Evolutionary conservation across 2,113 vertebrate genomes (phyloP), one percentile per base, ranked within the genome.

Genomic region (Rhipidura dahli): DNA sequence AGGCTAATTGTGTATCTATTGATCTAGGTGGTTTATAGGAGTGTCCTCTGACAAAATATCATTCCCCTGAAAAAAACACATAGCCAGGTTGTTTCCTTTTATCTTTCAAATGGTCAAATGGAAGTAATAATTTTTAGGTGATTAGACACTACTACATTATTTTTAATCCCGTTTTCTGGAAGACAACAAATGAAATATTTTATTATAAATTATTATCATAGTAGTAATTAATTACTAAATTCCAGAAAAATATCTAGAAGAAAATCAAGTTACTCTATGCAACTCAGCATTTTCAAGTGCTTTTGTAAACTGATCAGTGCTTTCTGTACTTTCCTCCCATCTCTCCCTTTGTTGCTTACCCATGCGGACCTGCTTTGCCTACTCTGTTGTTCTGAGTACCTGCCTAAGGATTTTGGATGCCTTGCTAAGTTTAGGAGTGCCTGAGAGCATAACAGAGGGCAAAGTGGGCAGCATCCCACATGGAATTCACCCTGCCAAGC

Each of bases 361-460:
- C 11, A 2, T 9, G 20, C 3, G 16, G 33, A 12, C 18, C 35
- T n/a, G 33, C 45, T 66, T 81, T 44, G 21, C 60, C 23, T 22
- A 10, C 8, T 47, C 39, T 28, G 4, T 35, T 9, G 1, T 33
- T 75, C 26, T 7, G 1, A 22, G 44, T 39, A 47, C 53, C 60
- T 47, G 51, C 80, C 60, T 63, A 9, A 45, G 64, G 42, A 59
- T 70, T 89, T 57, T 49, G 56, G 35, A 66, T 40, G 30, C 57
- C 30, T 57, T 33, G 23, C 27, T 42, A 47, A 21, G 13, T 31
- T 75, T 22, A 57, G 26, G 54, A 45, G 28, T 39, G n/a, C 12
- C 54, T 7, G 1, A 40, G 24, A 53, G 18, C 0, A 0, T 18
- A 78, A 50, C 35, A 75, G 21, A 82, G 56, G n/a, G 64, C 60